Evolutionary conservation across 2,113 vertebrate genomes (phyloP).

Genomic region (Rhipidura dahli): DNA sequence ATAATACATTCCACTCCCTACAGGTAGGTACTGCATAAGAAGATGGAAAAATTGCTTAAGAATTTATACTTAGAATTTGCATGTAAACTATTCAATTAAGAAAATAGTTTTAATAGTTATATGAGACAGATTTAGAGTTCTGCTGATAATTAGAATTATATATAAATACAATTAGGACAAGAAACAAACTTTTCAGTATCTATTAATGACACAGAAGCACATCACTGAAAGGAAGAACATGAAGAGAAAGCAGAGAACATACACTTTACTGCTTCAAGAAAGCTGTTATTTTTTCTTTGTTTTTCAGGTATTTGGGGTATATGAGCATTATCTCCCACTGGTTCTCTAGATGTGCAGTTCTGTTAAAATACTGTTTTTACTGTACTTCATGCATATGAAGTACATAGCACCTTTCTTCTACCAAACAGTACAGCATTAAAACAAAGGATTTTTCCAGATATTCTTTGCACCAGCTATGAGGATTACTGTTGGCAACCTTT

Average conservation of each 20-base stretch:
- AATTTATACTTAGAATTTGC: neutral
- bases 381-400: neutral
- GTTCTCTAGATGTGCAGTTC: neutral
- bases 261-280: neutral
- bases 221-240: neutral
- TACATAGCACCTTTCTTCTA: neutral
- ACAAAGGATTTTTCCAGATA: neutral
- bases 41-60: neutral
- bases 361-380: neutral
- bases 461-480: neutral
- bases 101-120: neutral
- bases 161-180: neutral
- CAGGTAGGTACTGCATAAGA: neutral
- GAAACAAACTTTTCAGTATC: neutral
- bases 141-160: neutral
- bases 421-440: neutral
- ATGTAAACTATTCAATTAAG: neutral
- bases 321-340: neutral
- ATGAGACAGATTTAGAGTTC: neutral
- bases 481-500: neutral
- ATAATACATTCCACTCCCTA: neutral
- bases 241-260: neutral
- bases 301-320: neutral
- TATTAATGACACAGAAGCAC: neutral
- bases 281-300: neutral